A percentile compares a stretch with the other conserved stretches of the same genome.
phyloP scores from a whole-genome alignment of 2,797 vertebrate species.

The Melanotaenia boesemani region DNA sequence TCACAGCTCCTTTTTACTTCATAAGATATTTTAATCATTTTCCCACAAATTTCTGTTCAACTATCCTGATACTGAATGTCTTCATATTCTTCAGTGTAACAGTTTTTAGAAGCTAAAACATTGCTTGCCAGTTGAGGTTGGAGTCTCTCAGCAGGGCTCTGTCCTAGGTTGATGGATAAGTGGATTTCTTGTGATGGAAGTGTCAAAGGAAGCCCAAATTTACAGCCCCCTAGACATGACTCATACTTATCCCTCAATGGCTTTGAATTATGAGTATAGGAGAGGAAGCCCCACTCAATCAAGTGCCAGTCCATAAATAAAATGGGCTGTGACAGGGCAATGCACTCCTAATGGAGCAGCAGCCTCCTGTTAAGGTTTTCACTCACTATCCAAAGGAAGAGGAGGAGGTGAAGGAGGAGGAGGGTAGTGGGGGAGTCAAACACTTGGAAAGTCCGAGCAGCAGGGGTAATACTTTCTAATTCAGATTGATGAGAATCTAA shows the following conservation, averaged over 20 bases:
- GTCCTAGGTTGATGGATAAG: slow-evolving; percentile 74
- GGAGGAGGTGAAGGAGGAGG: slow-evolving; percentile 11
- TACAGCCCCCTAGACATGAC: slow-evolving; percentile 78
- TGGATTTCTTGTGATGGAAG: slow-evolving; percentile 74
- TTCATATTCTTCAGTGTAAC: not conserved
- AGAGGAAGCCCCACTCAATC: slow-evolving; percentile 83
- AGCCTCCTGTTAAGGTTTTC: slow-evolving; percentile 74
- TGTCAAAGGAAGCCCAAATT: slow-evolving; percentile 78
- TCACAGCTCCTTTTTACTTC: slow-evolving; percentile 9
- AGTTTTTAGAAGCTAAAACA: slow-evolving; percentile 22
- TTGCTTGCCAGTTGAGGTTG: slow-evolving; percentile 41
- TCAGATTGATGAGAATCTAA: slow-evolving; percentile 85
- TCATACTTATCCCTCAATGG: slow-evolving; percentile 73
- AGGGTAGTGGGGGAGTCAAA: slow-evolving; percentile 24
- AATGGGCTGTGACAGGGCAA: slow-evolving; percentile 71
- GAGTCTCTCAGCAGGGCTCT: slow-evolving; percentile 56
- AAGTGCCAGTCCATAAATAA: slow-evolving; percentile 84
- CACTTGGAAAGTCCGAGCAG: slow-evolving; percentile 77
- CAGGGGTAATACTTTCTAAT: slow-evolving; percentile 75
- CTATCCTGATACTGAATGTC: slow-evolving; percentile 19
- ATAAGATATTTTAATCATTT: slow-evolving; percentile 36
- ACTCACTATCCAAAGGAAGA: slow-evolving; percentile 58
- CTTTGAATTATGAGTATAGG: slow-evolving; percentile 72
- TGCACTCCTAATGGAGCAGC: slow-evolving; percentile 73
- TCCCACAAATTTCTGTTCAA: slow-evolving; percentile 18